Evolutionary conservation across 2,888 invertebrate species (phyloP).

Genomic region (Blastobasis adustella): DNA sequence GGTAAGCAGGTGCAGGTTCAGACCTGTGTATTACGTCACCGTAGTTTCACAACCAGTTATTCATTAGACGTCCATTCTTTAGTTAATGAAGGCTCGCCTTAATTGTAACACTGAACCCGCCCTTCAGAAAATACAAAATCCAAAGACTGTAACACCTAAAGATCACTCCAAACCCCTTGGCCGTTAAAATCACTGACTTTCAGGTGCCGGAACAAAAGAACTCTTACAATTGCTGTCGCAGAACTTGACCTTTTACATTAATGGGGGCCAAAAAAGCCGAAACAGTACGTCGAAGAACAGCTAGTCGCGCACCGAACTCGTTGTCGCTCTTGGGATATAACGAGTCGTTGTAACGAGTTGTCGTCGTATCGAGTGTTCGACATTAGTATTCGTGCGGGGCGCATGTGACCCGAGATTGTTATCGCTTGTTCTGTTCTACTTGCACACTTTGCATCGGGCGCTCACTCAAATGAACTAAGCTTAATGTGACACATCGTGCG

Average conservation of each 20-base stretch:
- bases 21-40: too few relatives aligned
- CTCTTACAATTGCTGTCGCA: not conserved
- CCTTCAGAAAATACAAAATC: too few relatives aligned
- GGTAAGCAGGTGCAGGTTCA: too few relatives aligned
- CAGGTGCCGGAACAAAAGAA: not conserved
- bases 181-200: too few relatives aligned
- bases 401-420: conserved; percentile 40
- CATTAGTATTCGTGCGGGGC: conserved; percentile 37
- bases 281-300: not conserved
- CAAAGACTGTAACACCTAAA: too few relatives aligned
- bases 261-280: not conserved
- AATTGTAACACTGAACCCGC: too few relatives aligned
- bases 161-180: too few relatives aligned
- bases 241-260: not conserved
- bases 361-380: conserved; percentile 25
- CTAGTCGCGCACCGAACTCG: not conserved
- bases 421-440: conserved; percentile 24
- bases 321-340: not conserved
- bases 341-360: conserved; percentile 19
- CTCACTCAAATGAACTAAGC: not conserved
- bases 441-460: conserved; percentile 6
- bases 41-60: too few relatives aligned
- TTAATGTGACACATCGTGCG: not conserved
- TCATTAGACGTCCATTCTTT: too few relatives aligned
- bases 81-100: too few relatives aligned